Conservation (phyloP, 1,140 invertebrate genomes). For the Prorops nasuta region DNA sequence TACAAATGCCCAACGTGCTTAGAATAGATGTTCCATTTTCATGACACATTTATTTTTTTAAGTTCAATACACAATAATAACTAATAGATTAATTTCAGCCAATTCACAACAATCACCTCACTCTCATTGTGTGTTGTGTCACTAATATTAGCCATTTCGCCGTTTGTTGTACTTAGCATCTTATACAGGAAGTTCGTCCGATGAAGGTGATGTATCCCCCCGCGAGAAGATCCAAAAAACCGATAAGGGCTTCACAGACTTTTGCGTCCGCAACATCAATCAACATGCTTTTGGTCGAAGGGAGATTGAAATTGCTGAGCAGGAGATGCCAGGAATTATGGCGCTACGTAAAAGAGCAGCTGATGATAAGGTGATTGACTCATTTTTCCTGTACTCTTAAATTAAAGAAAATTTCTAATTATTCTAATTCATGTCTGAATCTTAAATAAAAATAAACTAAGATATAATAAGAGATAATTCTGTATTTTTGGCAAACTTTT, state of each 20-base stretch:
- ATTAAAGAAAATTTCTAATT: background rate
- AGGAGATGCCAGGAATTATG: slow-evolving; percentile 98
- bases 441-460: too few species aligned
- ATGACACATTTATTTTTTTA: too few species aligned
- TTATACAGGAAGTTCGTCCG: slow-evolving; percentile 85
- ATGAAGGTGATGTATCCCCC: slow-evolving; percentile 81
- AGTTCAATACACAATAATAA: too few species aligned
- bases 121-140: too few species aligned
- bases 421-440: slow-evolving; percentile 1
- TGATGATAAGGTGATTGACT: slow-evolving; percentile 74
- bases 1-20: too few species aligned
- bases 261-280: slow-evolving; percentile 89
- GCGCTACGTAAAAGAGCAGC: slow-evolving; percentile 85
- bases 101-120: too few species aligned
- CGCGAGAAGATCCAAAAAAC: slow-evolving; percentile 84
- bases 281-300: slow-evolving; percentile 90
- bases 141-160: slow-evolving; percentile 36
- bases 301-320: slow-evolving; percentile 98
- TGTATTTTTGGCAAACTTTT: too few species aligned
- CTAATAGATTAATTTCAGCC: too few species aligned
- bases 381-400: slow-evolving; percentile 1
- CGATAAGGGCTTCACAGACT: slow-evolving; percentile 77
- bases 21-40: too few species aligned
- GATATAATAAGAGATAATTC: too few species aligned
- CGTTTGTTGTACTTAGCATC: slow-evolving; percentile 63